phyloP scores from a whole-genome alignment of 2,113 vertebrate species.

The Oxyura jamaicensis region DNA sequence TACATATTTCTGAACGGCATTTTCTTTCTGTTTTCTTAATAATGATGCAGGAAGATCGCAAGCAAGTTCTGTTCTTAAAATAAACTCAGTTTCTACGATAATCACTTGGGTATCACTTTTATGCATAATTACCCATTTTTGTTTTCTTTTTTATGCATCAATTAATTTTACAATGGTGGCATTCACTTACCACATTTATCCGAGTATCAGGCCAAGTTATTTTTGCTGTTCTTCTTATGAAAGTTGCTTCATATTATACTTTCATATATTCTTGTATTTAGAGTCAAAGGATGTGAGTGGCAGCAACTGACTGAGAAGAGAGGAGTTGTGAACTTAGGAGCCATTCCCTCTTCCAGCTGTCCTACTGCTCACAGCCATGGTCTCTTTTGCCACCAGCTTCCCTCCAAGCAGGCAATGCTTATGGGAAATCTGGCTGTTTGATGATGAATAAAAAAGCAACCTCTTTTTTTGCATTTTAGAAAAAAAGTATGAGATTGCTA shows the following conservation, averaged over 20 bases:
- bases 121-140: background rate
- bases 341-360: background rate
- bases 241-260: background rate
- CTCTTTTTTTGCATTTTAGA: background rate
- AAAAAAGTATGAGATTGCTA: background rate
- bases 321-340: background rate
- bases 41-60: conserved; percentile 33
- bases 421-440: background rate
- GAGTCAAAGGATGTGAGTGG: background rate
- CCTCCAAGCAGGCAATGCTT: background rate
- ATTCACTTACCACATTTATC: background rate
- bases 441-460: background rate
- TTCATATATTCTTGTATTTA: background rate
- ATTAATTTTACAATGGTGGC: background rate
- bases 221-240: background rate
- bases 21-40: conserved; percentile 44
- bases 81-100: conserved; percentile 14
- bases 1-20: background rate
- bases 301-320: background rate
- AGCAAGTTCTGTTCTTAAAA: conserved; percentile 35
- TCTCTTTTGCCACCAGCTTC: background rate
- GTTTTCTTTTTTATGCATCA: background rate
- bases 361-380: fast-evolving
- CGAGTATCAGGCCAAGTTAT: background rate
- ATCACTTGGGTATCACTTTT: conserved; percentile 2